Base-by-base conservation (phyloP, 30 jellyfish, hydroid and myxozoan species). In the Chironex yamaguchii region DNA sequence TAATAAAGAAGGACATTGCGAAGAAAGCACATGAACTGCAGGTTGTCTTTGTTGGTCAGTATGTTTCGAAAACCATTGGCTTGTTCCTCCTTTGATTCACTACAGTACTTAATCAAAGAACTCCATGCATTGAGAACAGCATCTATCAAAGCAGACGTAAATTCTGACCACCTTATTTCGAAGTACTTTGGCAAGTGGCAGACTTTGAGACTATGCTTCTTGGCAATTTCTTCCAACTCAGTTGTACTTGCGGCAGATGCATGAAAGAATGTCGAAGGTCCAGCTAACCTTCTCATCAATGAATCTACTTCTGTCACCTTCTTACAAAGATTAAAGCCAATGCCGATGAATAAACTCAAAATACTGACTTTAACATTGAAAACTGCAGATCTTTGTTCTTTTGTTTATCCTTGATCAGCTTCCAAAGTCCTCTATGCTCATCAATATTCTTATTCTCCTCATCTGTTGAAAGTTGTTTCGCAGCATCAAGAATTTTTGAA, bases 81-180 rank as follows among this genome's bases (percentile, higher is more conserved):
- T 34, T 67, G 81, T 67, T 67, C 25, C 21, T 29, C 81, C 27
- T 67, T 64, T 22, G 67, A 24, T 2, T 1, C 36, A n/a, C 25
- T 11, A 67, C 81, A 67, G 26, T 14, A 67, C 2, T 11, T 32
- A n/a, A 67, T 32, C 17, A 29, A 29, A 9, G 81, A 62, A 20
- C 81, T 67, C 81, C 81, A 67, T 20, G 81, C 33, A 11, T 31
- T n/a, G 6, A 67, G 26, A 29, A 67, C 26, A 31, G 81, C 17
- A 33, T 67, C 69, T 17, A 67, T 32, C 67, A 67, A 30, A 11
- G 12, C 27, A 67, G 66, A 27, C 11, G 81, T 32, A 29, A 67
- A 67, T 67, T 67, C 33, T 13, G 81, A 31, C 81, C 81, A 67
- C 17, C 81, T 28, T 17, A 67, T 67, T 34, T 67, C 81, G 26